Evolutionary conservation across 2,113 vertebrate species (phyloP), one percentile per base, ranked within the genome.

Genomic region (Trachemys scripta): DNA sequence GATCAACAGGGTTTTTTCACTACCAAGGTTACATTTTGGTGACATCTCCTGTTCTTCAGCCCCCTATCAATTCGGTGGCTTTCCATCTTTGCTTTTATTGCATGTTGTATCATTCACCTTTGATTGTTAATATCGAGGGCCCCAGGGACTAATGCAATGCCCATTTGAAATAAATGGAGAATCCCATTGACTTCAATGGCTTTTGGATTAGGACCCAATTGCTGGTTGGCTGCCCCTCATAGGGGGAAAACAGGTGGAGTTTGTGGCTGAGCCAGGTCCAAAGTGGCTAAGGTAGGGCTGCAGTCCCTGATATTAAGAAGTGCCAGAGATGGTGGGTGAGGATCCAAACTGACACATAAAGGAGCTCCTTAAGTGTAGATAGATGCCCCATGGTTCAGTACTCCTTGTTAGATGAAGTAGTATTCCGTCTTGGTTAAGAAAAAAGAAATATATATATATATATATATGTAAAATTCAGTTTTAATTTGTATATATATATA

Each of bases 1-100:
- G 25, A 95, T 87, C 80, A 92, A 82, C 85, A 65, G 25, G 85
- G 19, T 31, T 51, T 53, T 11, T 78, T 93, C 16, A 51, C n/a
- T 94, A 80, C 78, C 53, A 84, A 82, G 80, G 80, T 79, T 47
- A 80, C 54, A 56, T 96, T 95, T 91, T 92, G 5, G 7, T 84
- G 81, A 56, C 78, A 72, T 0, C 83, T 91, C 5, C 5, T 92
- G 85, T 93, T 89, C 78, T 38, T 8, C 20, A 19, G 13, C 2
- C 42, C 31, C 16, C 31, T 69, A 92, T 50, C 47, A 79, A 82
- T 85, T 87, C 10, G 56, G 17, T 3, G 4, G 50, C 92, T 87
- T 12, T n/a, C 89, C 92, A 13, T 78, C 92, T 8, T 38, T 35
- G 5, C 62, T 88, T 93, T 90, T 56, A n/a, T 79, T 92, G 8